Evolutionary conservation across 2,113 vertebrate genomes (phyloP).

Genomic region (Chionomys nivalis): DNA sequence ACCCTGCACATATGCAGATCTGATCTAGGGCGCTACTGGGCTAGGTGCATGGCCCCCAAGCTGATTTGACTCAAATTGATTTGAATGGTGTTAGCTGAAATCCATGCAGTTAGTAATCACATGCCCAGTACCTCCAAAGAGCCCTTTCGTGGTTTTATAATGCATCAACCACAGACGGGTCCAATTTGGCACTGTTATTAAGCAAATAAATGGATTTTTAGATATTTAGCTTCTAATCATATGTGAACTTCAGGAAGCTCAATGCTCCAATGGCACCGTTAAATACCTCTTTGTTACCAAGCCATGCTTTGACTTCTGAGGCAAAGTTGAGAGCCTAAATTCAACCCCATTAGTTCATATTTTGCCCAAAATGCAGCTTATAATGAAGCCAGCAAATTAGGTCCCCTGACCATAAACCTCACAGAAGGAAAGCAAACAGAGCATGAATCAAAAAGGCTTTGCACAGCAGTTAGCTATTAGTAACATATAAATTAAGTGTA

Average conservation of each 20-base stretch:
- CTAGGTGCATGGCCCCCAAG: background rate
- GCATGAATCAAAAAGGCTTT: conserved; percentile 88
- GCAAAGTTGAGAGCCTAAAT: conserved; percentile 84
- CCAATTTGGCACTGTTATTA: conserved; percentile 77
- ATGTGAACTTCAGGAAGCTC: conserved; percentile 80
- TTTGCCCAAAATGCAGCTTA: conserved; percentile 86
- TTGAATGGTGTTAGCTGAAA: conserved; percentile 62
- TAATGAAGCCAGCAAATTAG: conserved; percentile 89
- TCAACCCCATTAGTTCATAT: conserved; percentile 86
- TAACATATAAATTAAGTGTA: conserved; percentile 84
- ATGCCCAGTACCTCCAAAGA: conserved; percentile 74
- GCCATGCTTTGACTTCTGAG: conserved; percentile 82
- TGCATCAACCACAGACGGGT: conserved; percentile 67
- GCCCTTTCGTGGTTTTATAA: conserved; percentile 76
- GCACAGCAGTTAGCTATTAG: conserved; percentile 86
- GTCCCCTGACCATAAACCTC: conserved; percentile 88
- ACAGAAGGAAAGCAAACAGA: conserved; percentile 87
- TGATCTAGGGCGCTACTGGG: background rate
- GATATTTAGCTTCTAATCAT: conserved; percentile 80
- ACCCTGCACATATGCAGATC: background rate
- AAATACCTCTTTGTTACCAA: conserved; percentile 84
- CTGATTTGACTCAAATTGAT: conserved; percentile 18
- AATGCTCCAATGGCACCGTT: conserved; percentile 79
- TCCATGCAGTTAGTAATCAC: conserved; percentile 73
- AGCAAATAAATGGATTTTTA: conserved; percentile 80